phyloP scores from a whole-genome alignment of 2,888 invertebrate species.

The Anthophora plumipes region DNA sequence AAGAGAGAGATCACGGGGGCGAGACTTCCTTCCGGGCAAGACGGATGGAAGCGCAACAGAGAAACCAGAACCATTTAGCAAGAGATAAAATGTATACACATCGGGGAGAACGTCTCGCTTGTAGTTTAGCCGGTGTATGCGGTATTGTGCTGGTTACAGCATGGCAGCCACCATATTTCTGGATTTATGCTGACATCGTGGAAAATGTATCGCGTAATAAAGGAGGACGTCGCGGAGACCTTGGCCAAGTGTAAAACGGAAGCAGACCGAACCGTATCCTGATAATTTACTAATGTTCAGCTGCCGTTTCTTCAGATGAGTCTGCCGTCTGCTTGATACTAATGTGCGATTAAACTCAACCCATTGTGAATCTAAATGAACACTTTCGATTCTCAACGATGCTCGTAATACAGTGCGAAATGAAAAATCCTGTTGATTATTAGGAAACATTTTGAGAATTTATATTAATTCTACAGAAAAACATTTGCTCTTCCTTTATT shows the following conservation, averaged over 20 bases:
- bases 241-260: slow-evolving; percentile 43
- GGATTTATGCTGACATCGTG: slow-evolving; percentile 64
- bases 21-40: slow-evolving; percentile 7
- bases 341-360: neutral
- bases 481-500: too few relatives aligned
- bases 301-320: neutral
- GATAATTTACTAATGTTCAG: slow-evolving; percentile 34
- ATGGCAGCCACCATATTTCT: slow-evolving; percentile 68
- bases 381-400: too few relatives aligned
- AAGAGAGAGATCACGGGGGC: neutral
- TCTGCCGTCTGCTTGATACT: neutral
- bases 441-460: too few relatives aligned
- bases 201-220: slow-evolving; percentile 69
- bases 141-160: slow-evolving; percentile 48
- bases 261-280: slow-evolving; percentile 4
- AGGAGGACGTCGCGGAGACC: slow-evolving; percentile 42
- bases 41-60: slow-evolving; percentile 13
- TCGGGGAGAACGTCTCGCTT: slow-evolving; percentile 47
- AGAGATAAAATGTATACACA: slow-evolving; percentile 62
- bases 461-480: too few relatives aligned
- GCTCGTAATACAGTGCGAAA: neutral
- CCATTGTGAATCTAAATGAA: neutral
- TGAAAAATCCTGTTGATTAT: too few relatives aligned
- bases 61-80: slow-evolving; percentile 55
- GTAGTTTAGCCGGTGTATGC: slow-evolving; percentile 38